Percentiles rank a stretch among this genome's conserved stretches.
phyloP scores from a whole-genome alignment of 2,113 vertebrate genomes.

The Malurus melanocephalus region DNA sequence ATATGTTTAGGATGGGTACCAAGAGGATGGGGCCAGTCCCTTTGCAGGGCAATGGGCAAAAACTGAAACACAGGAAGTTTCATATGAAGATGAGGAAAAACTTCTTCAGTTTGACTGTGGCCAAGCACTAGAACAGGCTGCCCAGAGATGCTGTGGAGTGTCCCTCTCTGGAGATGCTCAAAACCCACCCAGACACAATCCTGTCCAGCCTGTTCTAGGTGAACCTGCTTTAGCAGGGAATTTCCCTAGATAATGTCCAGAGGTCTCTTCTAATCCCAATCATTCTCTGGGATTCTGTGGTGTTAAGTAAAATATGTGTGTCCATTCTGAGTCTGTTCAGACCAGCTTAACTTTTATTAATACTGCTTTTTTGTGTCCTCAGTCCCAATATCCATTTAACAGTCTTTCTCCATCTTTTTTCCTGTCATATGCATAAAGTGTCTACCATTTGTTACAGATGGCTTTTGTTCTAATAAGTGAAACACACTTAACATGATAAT shows the following conservation, averaged over 20 bases:
- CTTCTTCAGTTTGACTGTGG: background rate
- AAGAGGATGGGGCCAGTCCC: background rate
- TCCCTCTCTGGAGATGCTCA: background rate
- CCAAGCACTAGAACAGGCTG: fast-evolving
- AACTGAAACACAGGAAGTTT: background rate
- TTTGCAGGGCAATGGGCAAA: background rate
- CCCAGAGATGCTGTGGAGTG: background rate
- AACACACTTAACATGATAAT: background rate
- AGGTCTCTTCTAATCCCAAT: background rate
- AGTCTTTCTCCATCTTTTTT: background rate
- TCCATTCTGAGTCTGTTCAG: background rate
- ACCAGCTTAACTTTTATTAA: background rate
- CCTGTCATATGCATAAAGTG: background rate
- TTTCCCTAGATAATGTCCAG: background rate
- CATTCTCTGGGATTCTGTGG: background rate
- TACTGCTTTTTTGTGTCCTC: background rate
- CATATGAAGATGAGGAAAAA: background rate
- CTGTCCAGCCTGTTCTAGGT: background rate
- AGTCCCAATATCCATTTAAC: background rate
- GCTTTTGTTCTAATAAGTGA: background rate
- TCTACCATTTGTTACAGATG: background rate
- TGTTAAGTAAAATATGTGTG: background rate
- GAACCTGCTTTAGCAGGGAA: background rate
- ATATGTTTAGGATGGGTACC: background rate
- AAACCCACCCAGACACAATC: background rate